phyloP scores from a whole-genome alignment of 2,888 invertebrate genomes.

The Camptogramma bilineatum region DNA sequence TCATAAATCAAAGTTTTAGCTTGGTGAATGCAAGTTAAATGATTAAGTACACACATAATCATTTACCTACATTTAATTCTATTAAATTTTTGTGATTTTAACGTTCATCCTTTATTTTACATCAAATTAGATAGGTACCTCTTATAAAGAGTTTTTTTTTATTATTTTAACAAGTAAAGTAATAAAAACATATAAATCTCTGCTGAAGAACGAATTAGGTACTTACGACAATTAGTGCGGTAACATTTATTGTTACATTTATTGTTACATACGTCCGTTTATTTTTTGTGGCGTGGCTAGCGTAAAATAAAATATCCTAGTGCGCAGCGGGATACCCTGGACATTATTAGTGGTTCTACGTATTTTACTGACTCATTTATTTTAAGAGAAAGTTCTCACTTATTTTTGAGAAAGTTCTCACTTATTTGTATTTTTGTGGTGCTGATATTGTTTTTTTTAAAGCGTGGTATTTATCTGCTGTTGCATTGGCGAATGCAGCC shows the following conservation, averaged over 20 bases:
- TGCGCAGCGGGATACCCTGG: slow-evolving; percentile 58
- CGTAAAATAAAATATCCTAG: slow-evolving; percentile 53
- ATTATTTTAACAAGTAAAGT: no score
- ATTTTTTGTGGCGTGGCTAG: slow-evolving; percentile 46
- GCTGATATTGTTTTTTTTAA: no score
- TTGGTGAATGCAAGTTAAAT: slow-evolving; percentile 6
- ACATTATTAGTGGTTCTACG: slow-evolving; percentile 49
- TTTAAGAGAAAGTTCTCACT: slow-evolving; percentile 14
- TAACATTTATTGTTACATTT: slow-evolving; percentile 26
- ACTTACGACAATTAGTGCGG: neutral
- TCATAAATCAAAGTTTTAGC: slow-evolving; percentile 37
- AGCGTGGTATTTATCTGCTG: slow-evolving; percentile 14
- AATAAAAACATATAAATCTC: neutral
- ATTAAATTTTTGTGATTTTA: no score
- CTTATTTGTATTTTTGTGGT: no score
- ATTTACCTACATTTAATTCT: no score
- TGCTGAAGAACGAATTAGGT: no score
- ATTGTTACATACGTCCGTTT: slow-evolving; percentile 34
- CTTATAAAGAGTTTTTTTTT: no score
- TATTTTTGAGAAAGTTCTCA: neutral
- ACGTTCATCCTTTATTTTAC: no score
- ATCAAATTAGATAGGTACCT: no score
- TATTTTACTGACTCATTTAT: slow-evolving; percentile 41
- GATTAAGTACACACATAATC: no score
- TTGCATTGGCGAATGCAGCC: slow-evolving; percentile 60